Conservation (phyloP, 1,140 invertebrate genomes). For the Arion vulgaris region DNA sequence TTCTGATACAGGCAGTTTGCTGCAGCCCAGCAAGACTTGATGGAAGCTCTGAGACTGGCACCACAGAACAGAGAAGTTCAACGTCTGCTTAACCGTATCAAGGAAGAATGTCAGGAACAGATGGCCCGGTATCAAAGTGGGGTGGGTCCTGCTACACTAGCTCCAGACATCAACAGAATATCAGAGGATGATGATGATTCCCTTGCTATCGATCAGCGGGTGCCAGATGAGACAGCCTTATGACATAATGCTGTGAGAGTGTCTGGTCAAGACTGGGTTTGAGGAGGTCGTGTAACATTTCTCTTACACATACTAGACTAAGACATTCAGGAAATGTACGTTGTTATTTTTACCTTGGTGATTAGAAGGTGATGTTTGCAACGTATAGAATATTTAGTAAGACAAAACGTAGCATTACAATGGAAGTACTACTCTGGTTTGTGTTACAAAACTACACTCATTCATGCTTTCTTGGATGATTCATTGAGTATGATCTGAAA, state of each 20-base stretch:
- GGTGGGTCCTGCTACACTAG: slow-evolving; percentile 1
- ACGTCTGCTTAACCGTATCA: slow-evolving; percentile 78
- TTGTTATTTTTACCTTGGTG: no score
- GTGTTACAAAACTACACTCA: no score
- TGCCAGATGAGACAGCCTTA: slow-evolving; percentile 47
- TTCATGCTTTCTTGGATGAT: no score
- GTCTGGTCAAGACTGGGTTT: no score
- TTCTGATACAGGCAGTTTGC: slow-evolving; percentile 74
- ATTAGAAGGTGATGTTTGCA: no score
- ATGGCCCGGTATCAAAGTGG: slow-evolving; percentile 55
- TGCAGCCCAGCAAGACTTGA: slow-evolving; percentile 79
- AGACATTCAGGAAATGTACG: no score
- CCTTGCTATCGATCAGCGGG: slow-evolving; percentile 13
- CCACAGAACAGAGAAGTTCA: slow-evolving; percentile 80
- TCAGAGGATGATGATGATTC: slow-evolving; percentile 52
- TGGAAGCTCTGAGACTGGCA: slow-evolving; percentile 80
- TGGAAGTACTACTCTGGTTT: no score
- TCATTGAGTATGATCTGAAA: no score
- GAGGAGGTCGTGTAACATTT: no score
- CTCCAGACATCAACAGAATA: slow-evolving; percentile 45
- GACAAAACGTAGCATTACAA: no score
- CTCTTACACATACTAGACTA: no score
- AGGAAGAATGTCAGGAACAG: slow-evolving; percentile 76
- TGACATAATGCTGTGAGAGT: slow-evolving; percentile 23
- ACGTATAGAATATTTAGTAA: no score